Conservation (phyloP, 2,113 vertebrate species). For the Sus scrofa region T2T-Sscrofa CM000824.6:167414001-167414500, state of each 20-base stretch:
- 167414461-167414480: rapidly evolving
- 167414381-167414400: background rate
- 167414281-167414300: background rate
- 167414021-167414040: background rate
- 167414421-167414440: background rate
- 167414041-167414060: background rate
- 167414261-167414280: background rate
- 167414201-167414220: background rate
- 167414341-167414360: background rate
- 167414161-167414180: background rate
- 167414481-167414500: background rate
- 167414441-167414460: background rate
- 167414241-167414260: background rate
- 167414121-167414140: background rate
- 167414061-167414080: background rate
- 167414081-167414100: background rate
- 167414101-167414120: background rate
- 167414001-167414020: background rate
- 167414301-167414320: background rate
- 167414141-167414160: background rate
- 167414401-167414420: background rate
- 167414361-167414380: slow-evolving; percentile 1
- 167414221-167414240: background rate
- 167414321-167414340: background rate
- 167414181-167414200: background rate